Percentiles rank a stretch among this genome's conserved stretches.
Evolutionary conservation across 2,888 invertebrate species (phyloP).

Genomic region (Choristoneura rosaceana): DNA sequence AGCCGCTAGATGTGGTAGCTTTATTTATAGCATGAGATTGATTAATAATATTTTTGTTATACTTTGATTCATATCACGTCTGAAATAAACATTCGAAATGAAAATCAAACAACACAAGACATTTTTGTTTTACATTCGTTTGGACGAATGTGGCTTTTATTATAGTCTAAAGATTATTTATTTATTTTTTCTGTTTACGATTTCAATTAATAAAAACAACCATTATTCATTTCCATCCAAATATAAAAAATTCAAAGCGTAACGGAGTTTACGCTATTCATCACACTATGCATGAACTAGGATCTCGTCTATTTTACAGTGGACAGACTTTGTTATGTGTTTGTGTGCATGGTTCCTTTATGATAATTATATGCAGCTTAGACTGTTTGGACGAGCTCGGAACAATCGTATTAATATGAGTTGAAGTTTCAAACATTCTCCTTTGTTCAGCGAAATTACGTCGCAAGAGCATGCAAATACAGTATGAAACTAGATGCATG

Average conservation of each 20-base stretch:
- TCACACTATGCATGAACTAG: neutral
- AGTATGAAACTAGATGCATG: neutral
- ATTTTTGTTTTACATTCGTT: neutral
- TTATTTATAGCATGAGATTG: neutral
- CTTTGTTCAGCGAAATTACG: neutral
- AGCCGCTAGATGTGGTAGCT: constrained; percentile 26
- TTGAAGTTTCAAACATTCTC: constrained; percentile 2
- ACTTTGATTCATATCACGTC: neutral
- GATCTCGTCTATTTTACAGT: constrained; percentile 3
- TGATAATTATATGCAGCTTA: constrained; percentile 7
- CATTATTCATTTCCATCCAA: neutral
- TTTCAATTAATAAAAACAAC: neutral
- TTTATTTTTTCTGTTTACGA: too few species aligned
- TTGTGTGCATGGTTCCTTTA: constrained; percentile 8
- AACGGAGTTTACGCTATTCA: constrained; percentile 1
- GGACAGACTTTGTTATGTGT: constrained; percentile 5
- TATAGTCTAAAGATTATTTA: too few species aligned
- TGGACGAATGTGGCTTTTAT: neutral
- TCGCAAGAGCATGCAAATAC: neutral
- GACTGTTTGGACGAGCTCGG: neutral
- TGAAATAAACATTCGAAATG: neutral
- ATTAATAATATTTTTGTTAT: neutral
- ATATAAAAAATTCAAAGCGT: neutral
- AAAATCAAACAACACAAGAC: neutral
- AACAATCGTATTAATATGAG: constrained; percentile 4